phyloP scores from a whole-genome alignment of 2,113 vertebrate genomes.

The Myxocyprinus asiaticus region DNA sequence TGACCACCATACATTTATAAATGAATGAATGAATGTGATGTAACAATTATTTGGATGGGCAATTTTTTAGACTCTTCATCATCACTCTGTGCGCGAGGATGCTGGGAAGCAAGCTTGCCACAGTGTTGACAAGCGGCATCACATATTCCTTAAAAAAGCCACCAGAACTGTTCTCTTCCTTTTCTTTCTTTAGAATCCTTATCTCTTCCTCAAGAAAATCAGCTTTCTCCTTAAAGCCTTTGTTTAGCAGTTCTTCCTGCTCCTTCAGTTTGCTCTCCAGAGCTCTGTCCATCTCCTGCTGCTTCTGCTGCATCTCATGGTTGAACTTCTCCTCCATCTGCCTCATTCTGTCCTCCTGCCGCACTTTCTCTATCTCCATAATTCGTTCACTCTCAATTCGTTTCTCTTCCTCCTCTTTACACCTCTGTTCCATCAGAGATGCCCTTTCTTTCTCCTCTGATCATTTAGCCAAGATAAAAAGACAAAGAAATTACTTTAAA shows the following conservation, averaged over 20 bases:
- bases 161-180: background rate
- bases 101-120: background rate
- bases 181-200: constrained; percentile 14
- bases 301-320: constrained; percentile 41
- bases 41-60: too few relatives aligned
- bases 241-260: constrained; percentile 43
- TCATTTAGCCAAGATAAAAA: background rate
- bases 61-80: too few relatives aligned
- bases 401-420: constrained; percentile 39
- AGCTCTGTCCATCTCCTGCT: constrained; percentile 44
- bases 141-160: background rate
- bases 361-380: constrained; percentile 33
- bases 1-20: too few relatives aligned
- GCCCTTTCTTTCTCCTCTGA: constrained; percentile 43
- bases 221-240: constrained; percentile 48
- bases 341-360: constrained; percentile 40
- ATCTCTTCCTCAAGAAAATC: constrained; percentile 53
- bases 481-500: too few relatives aligned
- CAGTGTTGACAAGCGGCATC: background rate
- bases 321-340: constrained; percentile 50
- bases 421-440: constrained; percentile 44
- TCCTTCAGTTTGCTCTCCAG: constrained; percentile 58
- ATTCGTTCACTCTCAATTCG: constrained; percentile 26
- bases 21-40: too few relatives aligned
- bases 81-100: too few relatives aligned